Evolutionary conservation across 2,888 invertebrate genomes (phyloP), one percentile per base, ranked within the genome.

Genomic region (Cylindroiulus punctatus): DNA sequence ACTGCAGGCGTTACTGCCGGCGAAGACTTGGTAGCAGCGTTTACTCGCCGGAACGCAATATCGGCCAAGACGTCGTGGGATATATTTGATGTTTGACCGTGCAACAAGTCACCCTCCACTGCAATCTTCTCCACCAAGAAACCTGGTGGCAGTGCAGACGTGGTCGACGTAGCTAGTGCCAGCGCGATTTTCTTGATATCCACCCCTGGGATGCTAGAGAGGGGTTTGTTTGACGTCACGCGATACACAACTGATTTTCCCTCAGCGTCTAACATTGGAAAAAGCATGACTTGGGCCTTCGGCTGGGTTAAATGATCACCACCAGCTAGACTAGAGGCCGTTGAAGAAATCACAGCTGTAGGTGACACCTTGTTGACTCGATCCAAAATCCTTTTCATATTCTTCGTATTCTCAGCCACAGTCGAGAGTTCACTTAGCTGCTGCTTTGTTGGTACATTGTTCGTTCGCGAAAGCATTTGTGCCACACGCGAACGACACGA

Each of bases 231-330:
- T 30, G 76, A 76, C 17, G 76, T 76, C 14, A 76, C 76, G 14
- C 76, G 76, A 83, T 83, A 83, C 40, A 83, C 83, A 22, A 84
- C 84, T 3, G 57, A 47, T 84, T 84, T 84, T 42, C 84, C 84
- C 1, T 47, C 47, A 10, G 42, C 42, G 5, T 84, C 84, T 3
- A 44, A 12, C 42, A 84, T 84, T 84, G 84, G 84, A 40, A 84
- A 84, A 5, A 84, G 84, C 84, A 84, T 84, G 1, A 84, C 84
- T 84, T 84, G 84, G 4, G 22, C 42, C 32, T 42, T 84, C 30
- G 40, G 84, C 7, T 84, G 84, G 32, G 40, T 47, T 26, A 42
- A 44, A 44, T 2, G 84, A 22, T 26, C 42, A 1, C 47, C 14
- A 22, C 42, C 14, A 17, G 22, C 26, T 40, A 42, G 84, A 44